Base-by-base conservation (phyloP, 2,888 invertebrate species). In the Ypsolopha sequella region DNA sequence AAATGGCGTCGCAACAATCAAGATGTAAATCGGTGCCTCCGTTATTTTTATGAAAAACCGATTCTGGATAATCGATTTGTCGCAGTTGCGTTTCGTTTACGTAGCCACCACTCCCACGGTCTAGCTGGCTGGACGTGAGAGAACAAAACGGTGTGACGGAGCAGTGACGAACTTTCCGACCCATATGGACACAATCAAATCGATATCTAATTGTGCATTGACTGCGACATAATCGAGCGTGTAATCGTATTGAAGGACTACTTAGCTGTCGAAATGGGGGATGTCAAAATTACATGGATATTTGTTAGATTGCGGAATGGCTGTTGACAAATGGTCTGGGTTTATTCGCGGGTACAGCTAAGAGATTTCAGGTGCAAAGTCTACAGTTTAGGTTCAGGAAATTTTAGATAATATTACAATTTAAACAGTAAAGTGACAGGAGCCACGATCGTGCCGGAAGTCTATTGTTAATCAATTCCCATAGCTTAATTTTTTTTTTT, bases 11-110 rank as follows among this genome's bases (percentile, higher is more conserved):
- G 76, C 75, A 79, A 80, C 78, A 68, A 76, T 81, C 73, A 65
- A 76, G 79, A 84, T 84, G 80, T 80, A 82, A 82, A 82, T 81
- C 76, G 74, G 73, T 76, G 68, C 73, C 77, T 73, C 85, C 82
- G 85, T 85, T 86, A 85, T 81, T 75, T 78, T 50, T 50, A 52
- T 73, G 77, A 80, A 82, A 82, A 84, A 80, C 81, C 81, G 80
- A 80, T 81, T 80, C 68, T 71, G 63, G 61, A 60, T 73, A 82
- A 86, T 82, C 81, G 77, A 80, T 86, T 79, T 52, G 79, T 70
- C 61, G 71, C 79, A 76, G 82, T 81, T 76, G 77, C 80, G 74
- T 81, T 73, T 70, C 66, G 76, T 73, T 76, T 73, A 73, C 76
- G 76, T 76, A 72, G 79, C 66, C 59, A 63, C 56, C 59, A 65